Evolutionary conservation across 2,888 invertebrate genomes (phyloP).

Genomic region (Monopis laevigella): DNA sequence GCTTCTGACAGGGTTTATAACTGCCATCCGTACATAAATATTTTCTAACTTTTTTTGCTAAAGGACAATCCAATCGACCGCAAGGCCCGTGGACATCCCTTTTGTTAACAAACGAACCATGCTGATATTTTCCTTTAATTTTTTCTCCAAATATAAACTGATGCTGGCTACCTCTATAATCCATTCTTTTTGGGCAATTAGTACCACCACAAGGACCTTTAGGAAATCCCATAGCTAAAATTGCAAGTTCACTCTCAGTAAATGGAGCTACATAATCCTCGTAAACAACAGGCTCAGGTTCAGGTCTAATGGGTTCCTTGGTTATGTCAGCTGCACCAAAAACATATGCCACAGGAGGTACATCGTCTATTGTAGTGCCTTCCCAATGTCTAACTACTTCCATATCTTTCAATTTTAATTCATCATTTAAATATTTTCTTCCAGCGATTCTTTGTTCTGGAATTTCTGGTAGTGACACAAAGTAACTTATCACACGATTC

Average conservation of each 20-base stretch:
- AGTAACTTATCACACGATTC: constrained; percentile 44
- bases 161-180: constrained; percentile 53
- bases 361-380: constrained; percentile 44
- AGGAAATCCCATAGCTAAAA: constrained; percentile 59
- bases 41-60: constrained; percentile 48
- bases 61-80: constrained; percentile 53
- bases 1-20: constrained; percentile 52
- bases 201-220: constrained; percentile 62
- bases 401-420: constrained; percentile 48
- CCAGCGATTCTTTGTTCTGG: constrained; percentile 44
- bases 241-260: constrained; percentile 45
- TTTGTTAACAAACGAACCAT: constrained; percentile 53
- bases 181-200: constrained; percentile 54
- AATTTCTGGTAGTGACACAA: constrained; percentile 52
- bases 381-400: constrained; percentile 60
- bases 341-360: constrained; percentile 51
- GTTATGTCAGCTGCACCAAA: constrained; percentile 54
- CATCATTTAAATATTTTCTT: constrained; percentile 48
- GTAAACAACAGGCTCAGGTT: constrained; percentile 32
- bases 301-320: constrained; percentile 41
- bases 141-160: constrained; percentile 50
- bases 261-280: constrained; percentile 54
- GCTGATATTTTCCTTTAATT: constrained; percentile 47
- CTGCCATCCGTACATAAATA: constrained; percentile 47
- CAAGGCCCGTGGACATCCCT: constrained; percentile 58